Percentiles rank a stretch among this genome's conserved stretches.
Conservation (phyloP, 2,888 invertebrate genomes). For the Oxyscelio sp. region DNA sequence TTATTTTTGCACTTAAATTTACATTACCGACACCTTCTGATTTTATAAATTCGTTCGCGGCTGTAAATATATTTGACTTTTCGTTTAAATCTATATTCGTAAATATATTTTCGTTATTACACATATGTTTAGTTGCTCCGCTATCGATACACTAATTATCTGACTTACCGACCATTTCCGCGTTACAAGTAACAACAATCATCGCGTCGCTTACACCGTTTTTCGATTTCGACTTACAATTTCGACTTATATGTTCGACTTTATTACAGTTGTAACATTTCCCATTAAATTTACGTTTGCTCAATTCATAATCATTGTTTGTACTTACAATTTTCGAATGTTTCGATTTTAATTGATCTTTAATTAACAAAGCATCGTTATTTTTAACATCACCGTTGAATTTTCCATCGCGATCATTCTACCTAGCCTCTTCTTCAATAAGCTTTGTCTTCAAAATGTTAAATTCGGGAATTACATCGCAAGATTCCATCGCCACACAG, state of each 20-base stretch:
- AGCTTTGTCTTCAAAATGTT: slow-evolving; percentile 50
- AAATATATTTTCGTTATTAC: slow-evolving; percentile 17
- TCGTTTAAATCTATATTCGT: background rate
- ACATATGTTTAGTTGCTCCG: slow-evolving; percentile 51
- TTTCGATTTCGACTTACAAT: slow-evolving; percentile 9
- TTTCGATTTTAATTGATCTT: background rate
- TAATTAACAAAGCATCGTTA: background rate
- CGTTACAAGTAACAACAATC: slow-evolving; percentile 24
- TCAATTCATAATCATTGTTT: background rate
- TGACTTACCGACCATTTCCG: slow-evolving; percentile 14
- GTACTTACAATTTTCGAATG: background rate
- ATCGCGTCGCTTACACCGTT: slow-evolving; percentile 15
- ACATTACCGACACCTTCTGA: slow-evolving; percentile 36
- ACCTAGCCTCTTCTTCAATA: slow-evolving; percentile 54
- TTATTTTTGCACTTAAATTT: slow-evolving; percentile 11
- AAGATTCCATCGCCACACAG: slow-evolving; percentile 36
- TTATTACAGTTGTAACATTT: too few relatives aligned
- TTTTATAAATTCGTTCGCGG: slow-evolving; percentile 44
- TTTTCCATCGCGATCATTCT: background rate
- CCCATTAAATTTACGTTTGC: background rate
- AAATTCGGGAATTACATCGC: slow-evolving; percentile 53
- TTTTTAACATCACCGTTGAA: background rate
- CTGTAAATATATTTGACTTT: slow-evolving; percentile 45
- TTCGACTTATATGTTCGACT: background rate
- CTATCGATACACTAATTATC: slow-evolving; percentile 60